These are phyloP conservation scores for Rutpela maculata DNA, from an alignment of 2,888 invertebrate genomes.

Conservation along the genomic window DNA sequence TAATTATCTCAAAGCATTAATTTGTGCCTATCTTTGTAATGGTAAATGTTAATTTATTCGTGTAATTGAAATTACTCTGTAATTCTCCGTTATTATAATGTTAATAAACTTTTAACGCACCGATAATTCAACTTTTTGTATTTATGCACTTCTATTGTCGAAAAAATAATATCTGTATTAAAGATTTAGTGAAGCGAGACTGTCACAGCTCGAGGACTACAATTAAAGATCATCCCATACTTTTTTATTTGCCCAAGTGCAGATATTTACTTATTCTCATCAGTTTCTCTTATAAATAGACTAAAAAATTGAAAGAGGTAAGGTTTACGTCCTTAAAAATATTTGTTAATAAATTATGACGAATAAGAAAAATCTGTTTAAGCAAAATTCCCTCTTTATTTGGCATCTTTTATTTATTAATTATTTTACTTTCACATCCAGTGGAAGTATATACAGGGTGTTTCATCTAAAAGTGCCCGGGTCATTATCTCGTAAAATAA, in stretches of 20 bases:
- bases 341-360: too few species aligned
- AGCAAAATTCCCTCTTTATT: too few species aligned
- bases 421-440: too few species aligned
- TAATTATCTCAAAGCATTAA: background rate
- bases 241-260: background rate
- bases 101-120: conserved; percentile 37
- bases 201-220: conserved; percentile 1
- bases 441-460: too few species aligned
- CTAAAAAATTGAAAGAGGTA: too few species aligned
- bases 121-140: conserved; percentile 30
- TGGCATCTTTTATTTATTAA: too few species aligned
- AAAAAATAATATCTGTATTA: conserved; percentile 28
- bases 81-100: conserved; percentile 14
- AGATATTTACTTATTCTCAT: background rate
- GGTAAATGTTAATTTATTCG: conserved; percentile 13
- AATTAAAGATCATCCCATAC: background rate
- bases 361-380: too few species aligned
- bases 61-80: conserved; percentile 35
- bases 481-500: too few species aligned
- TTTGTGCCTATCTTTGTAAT: conserved; percentile 5
- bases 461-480: too few species aligned
- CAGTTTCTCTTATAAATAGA: background rate
- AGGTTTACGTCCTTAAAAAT: too few species aligned
- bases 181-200: conserved; percentile 3
- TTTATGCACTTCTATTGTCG: background rate